Evolutionary conservation across 2,888 invertebrate genomes (phyloP), one percentile per base, ranked within the genome.

Genomic region (Hypena proboscidalis): DNA sequence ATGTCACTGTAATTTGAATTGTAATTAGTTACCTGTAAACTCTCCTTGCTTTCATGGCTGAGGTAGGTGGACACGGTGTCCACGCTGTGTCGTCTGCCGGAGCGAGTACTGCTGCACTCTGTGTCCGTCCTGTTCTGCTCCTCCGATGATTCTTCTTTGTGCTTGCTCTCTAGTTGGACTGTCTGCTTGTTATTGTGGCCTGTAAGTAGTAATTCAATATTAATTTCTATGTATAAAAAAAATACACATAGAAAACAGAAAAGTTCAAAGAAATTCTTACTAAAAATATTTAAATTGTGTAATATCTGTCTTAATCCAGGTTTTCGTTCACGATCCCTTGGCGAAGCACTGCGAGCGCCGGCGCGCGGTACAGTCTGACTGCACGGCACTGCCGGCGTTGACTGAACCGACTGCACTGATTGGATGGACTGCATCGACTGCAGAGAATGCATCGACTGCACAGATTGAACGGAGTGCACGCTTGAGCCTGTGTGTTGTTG

Each of bases 11-110:
- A n/a, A n/a, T n/a, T n/a, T n/a, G n/a, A 17, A 17, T 3, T 17
- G 17, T 17, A 4, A 2, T 8, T 4, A 1, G 3, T 19, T 13
- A 88, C 90, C 86, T 86, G 89, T 46, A 82, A 52, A 68, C 94
- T 94, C 54, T 94, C 94, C 77, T 95, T 94, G 87, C 95, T 96
- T 82, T 96, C 96, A 67, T 87, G 96, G 77, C 97, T 97, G 65
- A 97, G 92, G 91, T 97, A 97, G 0, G 97, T 97, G 44, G 97
- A 97, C 17, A 97, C 96, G 6, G 97, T 97, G 80, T 97, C 97
- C 25, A 97, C 94, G 77, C 96, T 96, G 42, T 96, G 97, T 10
- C 97, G 89, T 7, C 97, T 91, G 27, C 94, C 95, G 35, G 95
- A 95, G 67, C 95, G 94, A 32, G 95, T 94, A 74, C 95, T 95